phyloP scores from a whole-genome alignment of 2,113 vertebrate species.

The Sapajus apella region DNA sequence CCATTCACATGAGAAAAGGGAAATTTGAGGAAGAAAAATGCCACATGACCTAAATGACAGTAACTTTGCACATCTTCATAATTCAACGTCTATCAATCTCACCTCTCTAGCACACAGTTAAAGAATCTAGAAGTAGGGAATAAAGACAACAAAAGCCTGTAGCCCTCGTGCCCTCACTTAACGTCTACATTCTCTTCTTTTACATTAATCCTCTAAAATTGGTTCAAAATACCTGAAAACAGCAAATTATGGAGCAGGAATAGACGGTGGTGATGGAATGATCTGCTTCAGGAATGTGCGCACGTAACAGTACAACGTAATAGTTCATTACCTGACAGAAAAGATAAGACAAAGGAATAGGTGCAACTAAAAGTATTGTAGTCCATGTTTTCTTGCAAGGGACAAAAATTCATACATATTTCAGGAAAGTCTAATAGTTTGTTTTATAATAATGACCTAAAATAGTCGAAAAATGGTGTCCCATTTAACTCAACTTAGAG shows the following conservation, averaged over 20 bases:
- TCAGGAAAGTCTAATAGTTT: neutral
- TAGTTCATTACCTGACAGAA: neutral
- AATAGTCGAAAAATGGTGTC: neutral
- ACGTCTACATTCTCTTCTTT: neutral
- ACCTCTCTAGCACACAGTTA: neutral
- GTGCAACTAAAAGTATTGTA: neutral
- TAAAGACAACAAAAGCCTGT: neutral
- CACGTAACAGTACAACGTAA: neutral
- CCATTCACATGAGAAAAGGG: neutral
- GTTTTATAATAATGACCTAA: neutral
- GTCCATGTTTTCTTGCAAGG: neutral
- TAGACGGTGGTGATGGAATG: neutral
- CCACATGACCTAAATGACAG: neutral
- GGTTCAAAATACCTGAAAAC: neutral
- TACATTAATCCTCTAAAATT: neutral
- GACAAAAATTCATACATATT: neutral
- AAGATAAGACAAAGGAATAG: neutral
- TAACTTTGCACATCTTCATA: neutral
- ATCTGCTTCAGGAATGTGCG: neutral
- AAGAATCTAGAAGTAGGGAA: neutral
- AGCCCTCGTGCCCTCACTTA: neutral
- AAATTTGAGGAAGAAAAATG: neutral
- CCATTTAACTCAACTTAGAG: neutral
- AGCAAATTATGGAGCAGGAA: neutral
- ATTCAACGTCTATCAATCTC: neutral